These are phyloP conservation scores for Coregonus ussuriensis DNA, from an alignment of 2,797 vertebrate species.

Conservation along the genomic window DNA sequence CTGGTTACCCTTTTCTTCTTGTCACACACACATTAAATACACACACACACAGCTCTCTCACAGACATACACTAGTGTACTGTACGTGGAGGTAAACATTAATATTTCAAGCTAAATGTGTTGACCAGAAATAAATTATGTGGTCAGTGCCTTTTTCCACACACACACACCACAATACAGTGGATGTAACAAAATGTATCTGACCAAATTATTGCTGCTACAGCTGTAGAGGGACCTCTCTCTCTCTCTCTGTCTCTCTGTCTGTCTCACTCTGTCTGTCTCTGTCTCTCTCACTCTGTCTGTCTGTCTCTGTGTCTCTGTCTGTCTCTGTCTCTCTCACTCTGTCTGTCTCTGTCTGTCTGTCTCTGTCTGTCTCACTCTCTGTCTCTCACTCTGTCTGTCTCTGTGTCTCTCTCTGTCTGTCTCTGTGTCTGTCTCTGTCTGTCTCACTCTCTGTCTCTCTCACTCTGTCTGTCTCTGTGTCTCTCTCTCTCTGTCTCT, in stretches of 20 bases:
- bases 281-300: not conserved
- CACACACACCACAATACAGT: no score
- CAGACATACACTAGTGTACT: no score
- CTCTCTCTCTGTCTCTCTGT: not conserved
- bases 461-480: not conserved
- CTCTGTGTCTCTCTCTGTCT: not conserved
- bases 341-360: not conserved
- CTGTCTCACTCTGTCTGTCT: not conserved
- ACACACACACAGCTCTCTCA: no score
- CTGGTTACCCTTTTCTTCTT: no score
- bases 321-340: not conserved
- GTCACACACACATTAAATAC: no score
- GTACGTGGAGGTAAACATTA: no score
- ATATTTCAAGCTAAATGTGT: no score
- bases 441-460: not conserved
- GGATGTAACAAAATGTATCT: no score
- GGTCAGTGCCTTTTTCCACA: no score
- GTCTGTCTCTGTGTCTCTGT: not conserved
- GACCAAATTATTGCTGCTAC: no score
- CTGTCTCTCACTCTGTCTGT: not conserved
- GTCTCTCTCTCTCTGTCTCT: not conserved
- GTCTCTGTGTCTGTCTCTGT: not conserved
- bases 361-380: conserved; percentile 4
- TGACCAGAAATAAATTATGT: no score
- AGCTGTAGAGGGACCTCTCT: no score